Percentiles rank a stretch among this genome's conserved stretches.
Conservation (phyloP, 2,113 vertebrate species). For the Polyodon spathula region DNA sequence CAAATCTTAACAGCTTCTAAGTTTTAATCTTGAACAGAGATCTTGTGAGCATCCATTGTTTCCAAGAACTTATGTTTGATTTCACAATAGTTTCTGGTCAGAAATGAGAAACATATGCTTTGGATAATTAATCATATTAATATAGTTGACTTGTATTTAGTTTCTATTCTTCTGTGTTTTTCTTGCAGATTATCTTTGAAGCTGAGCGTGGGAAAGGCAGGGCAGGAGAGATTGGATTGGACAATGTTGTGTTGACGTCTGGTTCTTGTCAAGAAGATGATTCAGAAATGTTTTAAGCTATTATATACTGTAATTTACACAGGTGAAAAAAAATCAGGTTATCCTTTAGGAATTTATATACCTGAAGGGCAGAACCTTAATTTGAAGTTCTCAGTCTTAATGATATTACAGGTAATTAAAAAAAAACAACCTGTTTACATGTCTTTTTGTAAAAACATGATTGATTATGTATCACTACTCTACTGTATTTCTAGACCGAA, state of each 20-base stretch:
- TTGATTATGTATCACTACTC: neutral
- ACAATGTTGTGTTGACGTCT: slow-evolving; percentile 69
- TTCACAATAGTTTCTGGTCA: too few relatives aligned
- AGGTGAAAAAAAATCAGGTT: neutral
- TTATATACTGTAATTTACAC: slow-evolving; percentile 15
- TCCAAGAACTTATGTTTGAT: too few relatives aligned
- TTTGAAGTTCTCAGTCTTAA: neutral
- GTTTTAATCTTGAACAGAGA: too few relatives aligned
- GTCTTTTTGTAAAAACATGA: neutral
- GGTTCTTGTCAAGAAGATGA: slow-evolving; percentile 66
- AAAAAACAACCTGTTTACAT: neutral
- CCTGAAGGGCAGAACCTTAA: neutral
- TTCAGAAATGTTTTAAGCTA: slow-evolving; percentile 38
- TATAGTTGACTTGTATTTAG: too few relatives aligned
- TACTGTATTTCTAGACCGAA: neutral
- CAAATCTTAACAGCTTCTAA: too few relatives aligned
- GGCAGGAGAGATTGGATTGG: slow-evolving; percentile 78
- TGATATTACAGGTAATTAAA: neutral
- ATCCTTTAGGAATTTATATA: neutral
- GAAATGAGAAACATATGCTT: too few relatives aligned
- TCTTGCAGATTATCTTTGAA: slow-evolving; percentile 79
- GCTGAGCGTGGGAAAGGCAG: slow-evolving; percentile 68
- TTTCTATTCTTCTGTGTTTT: slow-evolving; percentile 20
- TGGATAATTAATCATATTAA: too few relatives aligned
- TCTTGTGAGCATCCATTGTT: too few relatives aligned